Evolutionary conservation across 2,113 vertebrate species (phyloP), one percentile per base, ranked within the genome.

Genomic region (Gila orcuttii): DNA sequence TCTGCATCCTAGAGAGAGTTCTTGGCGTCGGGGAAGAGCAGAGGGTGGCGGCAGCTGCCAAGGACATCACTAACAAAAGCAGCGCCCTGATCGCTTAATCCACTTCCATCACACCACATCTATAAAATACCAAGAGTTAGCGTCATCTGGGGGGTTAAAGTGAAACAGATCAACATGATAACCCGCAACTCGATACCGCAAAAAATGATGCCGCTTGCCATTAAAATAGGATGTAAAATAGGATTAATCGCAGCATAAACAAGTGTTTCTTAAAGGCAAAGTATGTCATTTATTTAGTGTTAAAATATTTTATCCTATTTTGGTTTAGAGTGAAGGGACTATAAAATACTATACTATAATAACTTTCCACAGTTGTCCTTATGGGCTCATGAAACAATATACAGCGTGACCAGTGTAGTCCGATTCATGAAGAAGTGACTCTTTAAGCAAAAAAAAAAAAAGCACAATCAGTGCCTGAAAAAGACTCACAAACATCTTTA

Each of bases 1-100:
- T 92, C 80, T 64, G 83, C 77, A 84, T 91, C 75, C 66, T 71
- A 50, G 60, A 73, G 55, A 75, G n/a, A 74, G 79, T 13, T 33
- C 17, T 45, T 85, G 84, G 86, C 84, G 79, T 89, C 88, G 62
- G 73, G 52, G 39, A 55, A 68, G 52, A 83, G 75, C 21, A 50
- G 47, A 78, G 74, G n/a, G 2, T 50, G 73, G 28, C 7, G 45
- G 42, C 19, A 15, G n/a, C 21, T 62, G 50, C 13, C 64, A 75
- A 68, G 42, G 36, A 57, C 45, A 64, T 62, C 66, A 78, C 17
- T 31, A 79, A 82, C 21, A 28, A 77, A 71, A 80, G 45, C 25
- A 60, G 7, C 36, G 42, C 42, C 28, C 82, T 84, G 57, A 79
- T 74, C 23, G 15, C 64, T 47, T 68, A 57, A 74, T 73, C 60